Conservation (phyloP, 1,140 invertebrate genomes). For the Zaprionus inermis region DNA sequence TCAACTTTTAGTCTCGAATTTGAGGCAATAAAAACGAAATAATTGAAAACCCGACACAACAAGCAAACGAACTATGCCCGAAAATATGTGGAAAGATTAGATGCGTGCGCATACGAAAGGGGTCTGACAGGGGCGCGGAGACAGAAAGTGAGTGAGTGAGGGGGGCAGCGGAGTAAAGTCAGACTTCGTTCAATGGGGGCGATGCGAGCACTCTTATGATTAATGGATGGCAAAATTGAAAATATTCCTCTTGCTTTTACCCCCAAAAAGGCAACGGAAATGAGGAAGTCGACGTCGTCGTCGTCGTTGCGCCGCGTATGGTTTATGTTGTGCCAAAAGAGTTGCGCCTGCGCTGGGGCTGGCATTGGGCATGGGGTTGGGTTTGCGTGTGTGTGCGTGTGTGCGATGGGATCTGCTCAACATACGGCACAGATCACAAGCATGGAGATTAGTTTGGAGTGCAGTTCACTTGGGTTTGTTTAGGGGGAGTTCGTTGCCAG, state of each 20-base stretch:
- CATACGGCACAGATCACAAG: slow-evolving; percentile 64
- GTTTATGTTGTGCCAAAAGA: slow-evolving; percentile 78
- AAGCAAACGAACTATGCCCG: slow-evolving; percentile 49
- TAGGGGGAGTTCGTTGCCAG: slow-evolving; percentile 39
- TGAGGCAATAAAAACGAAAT: slow-evolving; percentile 76
- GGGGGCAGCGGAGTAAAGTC: not conserved
- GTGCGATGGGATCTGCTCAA: slow-evolving; percentile 49
- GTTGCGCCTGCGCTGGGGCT: slow-evolving; percentile 33
- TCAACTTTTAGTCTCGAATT: slow-evolving; percentile 75
- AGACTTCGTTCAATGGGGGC: slow-evolving; percentile 53
- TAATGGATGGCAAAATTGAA: slow-evolving; percentile 80
- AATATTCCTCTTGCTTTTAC: slow-evolving; percentile 63
- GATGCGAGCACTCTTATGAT: slow-evolving; percentile 61
- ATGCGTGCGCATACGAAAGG: slow-evolving; percentile 53
- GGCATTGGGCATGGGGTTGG: not conserved
- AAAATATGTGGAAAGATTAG: slow-evolving; percentile 76
- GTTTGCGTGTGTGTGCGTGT: not conserved
- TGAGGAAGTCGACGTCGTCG: slow-evolving; percentile 67
- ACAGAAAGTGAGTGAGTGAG: not conserved
- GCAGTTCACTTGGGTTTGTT: slow-evolving; percentile 13
- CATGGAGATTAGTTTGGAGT: slow-evolving; percentile 56
- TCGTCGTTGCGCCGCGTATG: slow-evolving; percentile 35
- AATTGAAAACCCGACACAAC: slow-evolving; percentile 69
- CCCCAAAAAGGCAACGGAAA: slow-evolving; percentile 56
- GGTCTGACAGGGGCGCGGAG: slow-evolving; percentile 19